Conservation (phyloP, 2,797 vertebrate species). For the Melanotaenia trifasciata region DNA sequence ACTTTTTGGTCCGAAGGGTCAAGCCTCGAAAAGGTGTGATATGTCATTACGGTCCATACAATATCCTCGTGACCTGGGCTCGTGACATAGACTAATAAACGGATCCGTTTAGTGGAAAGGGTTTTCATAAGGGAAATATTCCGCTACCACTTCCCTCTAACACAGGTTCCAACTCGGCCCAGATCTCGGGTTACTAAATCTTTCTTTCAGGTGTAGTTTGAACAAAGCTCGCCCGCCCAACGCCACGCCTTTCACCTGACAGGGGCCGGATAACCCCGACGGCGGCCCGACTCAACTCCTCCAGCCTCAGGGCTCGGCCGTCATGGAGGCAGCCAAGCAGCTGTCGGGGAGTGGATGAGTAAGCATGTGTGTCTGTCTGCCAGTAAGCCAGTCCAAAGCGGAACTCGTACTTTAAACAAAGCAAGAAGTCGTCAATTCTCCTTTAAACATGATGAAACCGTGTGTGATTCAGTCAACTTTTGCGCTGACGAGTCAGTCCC, state of each 20-base stretch:
- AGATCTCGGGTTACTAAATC: constrained; percentile 26
- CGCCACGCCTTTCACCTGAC: constrained; percentile 80
- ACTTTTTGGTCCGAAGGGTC: constrained; percentile 21
- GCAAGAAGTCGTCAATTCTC: constrained; percentile 18
- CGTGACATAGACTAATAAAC: constrained; percentile 1
- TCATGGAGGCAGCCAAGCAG: background rate
- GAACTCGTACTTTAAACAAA: constrained; percentile 13
- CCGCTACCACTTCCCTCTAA: constrained; percentile 13
- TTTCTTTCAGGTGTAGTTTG: constrained; percentile 35
- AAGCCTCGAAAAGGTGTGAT: constrained; percentile 8
- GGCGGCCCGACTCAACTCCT: constrained; percentile 14
- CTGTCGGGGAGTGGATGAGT: constrained; percentile 21
- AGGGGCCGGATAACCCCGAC: constrained; percentile 4
- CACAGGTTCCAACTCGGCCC: constrained; percentile 1
- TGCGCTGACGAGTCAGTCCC: constrained; percentile 59
- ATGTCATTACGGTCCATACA: constrained; percentile 43
- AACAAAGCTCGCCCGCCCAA: constrained; percentile 44
- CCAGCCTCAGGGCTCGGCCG: constrained; percentile 29
- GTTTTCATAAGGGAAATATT: constrained; percentile 10
- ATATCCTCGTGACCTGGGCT: constrained; percentile 13
- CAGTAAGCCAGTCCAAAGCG: constrained; percentile 47
- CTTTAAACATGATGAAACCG: constrained; percentile 29
- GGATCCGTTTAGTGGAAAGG: background rate
- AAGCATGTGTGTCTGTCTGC: constrained; percentile 17
- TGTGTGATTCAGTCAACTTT: constrained; percentile 39